Base-by-base conservation (phyloP, 1,140 invertebrate genomes). In the Nomia melanderi region DNA sequence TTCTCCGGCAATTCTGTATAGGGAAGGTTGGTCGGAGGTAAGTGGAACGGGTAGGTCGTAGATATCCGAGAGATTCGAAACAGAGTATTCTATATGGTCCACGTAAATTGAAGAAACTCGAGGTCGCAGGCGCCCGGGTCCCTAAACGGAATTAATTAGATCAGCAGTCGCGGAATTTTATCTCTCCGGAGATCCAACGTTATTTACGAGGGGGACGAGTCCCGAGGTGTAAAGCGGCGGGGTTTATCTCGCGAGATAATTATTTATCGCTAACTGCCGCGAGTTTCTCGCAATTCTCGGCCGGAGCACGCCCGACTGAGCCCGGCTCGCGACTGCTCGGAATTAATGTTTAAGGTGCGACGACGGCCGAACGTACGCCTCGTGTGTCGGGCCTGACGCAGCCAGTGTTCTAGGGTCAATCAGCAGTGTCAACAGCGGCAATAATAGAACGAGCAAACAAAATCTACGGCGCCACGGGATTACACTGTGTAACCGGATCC, bases 381-480 rank as follows among this genome's bases (percentile, higher is more conserved):
- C 23, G 44, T 17, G 36, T 31, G 41, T 41, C 39, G 8, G 36
- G 47, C 9, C 67, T 50, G 81, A 78, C 69, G 31, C 79, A n/a
- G 78, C 60, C 20, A 59, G 57, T 62, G 79, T 72, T 81, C 73
- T 44, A 67, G 66, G 70, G 77, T 79, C 77, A 83, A 83, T 83
- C 77, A 83, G 65, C 71, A 83, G 47, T 56, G 81, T 83, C 82
- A 83, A 83, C 82, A 83, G 57, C 44, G 59, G 54, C 70, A 44
- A 79, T 83, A 63, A 83, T 83, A 82, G 79, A 78, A 70, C 81
- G 74, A 36, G 63, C 79, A 69, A 60, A 83, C 79, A 69, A 72
- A 83, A 83, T 77, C 79, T 44, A 44, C 31, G 56, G 69, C 75
- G 39, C 67, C 62, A 1, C 63, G 67, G 62, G 75, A 83, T 83